Evolutionary conservation across 2,888 invertebrate species (phyloP).

Genomic region (Polia nebulosa): DNA sequence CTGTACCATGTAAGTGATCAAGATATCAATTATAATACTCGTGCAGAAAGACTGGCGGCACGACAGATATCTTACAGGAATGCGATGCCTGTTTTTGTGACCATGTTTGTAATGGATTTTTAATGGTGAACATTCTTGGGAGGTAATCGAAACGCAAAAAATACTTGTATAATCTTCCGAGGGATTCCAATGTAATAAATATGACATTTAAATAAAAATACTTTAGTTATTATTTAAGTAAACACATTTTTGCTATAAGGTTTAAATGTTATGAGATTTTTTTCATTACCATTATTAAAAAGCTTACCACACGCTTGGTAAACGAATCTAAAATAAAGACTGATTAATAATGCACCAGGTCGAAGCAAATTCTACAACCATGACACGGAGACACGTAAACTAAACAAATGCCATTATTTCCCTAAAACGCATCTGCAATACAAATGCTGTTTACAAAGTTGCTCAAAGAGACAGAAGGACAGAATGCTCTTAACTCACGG

Average conservation of each 20-base stretch:
- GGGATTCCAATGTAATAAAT: conserved; percentile 53
- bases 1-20: conserved; percentile 53
- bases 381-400: conserved; percentile 2
- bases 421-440: conserved; percentile 34
- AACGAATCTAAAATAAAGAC: background rate
- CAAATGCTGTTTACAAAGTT: conserved; percentile 55
- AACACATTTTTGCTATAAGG: background rate
- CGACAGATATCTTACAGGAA: conserved; percentile 59
- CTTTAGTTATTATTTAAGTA: conserved; percentile 3
- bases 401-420: conserved; percentile 54
- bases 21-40: conserved; percentile 60
- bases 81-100: conserved; percentile 56
- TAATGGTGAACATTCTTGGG: conserved; percentile 64
- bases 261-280: background rate
- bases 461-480: conserved; percentile 60
- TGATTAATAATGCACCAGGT: background rate
- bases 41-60: conserved; percentile 49
- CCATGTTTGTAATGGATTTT: conserved; percentile 59
- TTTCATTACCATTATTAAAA: background rate
- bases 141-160: conserved; percentile 60
- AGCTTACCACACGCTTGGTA: background rate
- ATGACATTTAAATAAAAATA: conserved; percentile 38
- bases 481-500: conserved; percentile 46
- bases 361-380: background rate
- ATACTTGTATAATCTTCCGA: conserved; percentile 33